phyloP scores from a whole-genome alignment of 1,140 invertebrate species.

The Scylla paramamosain region DNA sequence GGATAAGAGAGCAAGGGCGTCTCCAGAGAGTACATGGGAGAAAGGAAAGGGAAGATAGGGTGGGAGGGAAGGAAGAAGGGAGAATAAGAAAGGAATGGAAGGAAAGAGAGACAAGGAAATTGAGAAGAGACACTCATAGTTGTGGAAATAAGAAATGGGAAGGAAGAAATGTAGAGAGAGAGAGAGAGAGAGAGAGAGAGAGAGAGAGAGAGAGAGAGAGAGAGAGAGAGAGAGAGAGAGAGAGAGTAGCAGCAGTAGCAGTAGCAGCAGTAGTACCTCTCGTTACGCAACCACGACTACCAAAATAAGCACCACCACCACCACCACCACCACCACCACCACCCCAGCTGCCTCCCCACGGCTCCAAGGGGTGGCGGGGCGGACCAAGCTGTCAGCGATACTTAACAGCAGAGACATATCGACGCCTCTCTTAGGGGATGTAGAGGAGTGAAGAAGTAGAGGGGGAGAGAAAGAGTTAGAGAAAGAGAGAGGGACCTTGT shows the following conservation, averaged over 20 bases:
- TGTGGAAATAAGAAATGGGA: too few relatives aligned
- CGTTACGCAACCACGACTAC: background rate
- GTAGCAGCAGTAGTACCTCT: background rate
- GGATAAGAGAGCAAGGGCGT: background rate
- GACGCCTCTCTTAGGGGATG: background rate
- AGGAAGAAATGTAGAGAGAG: too few relatives aligned
- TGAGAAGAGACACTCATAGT: background rate
- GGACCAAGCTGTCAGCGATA: slow-evolving; percentile 1
- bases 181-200: background rate
- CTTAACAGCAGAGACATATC: slow-evolving; percentile 13
- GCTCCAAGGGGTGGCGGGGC: background rate
- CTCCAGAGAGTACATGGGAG: too few relatives aligned
- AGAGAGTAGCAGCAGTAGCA: background rate
- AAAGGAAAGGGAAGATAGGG: too few relatives aligned
- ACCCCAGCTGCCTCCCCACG: background rate
- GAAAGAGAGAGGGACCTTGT: background rate
- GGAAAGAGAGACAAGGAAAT: background rate
- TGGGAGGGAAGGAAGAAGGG: too few relatives aligned
- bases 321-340: background rate
- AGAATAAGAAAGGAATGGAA: background rate
- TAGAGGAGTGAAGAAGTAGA: background rate
- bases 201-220: background rate
- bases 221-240: background rate
- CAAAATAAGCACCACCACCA: background rate
- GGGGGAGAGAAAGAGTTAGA: background rate